A percentile compares a stretch with the other conserved stretches of the same genome.
phyloP scores from a whole-genome alignment of 2,888 invertebrate species.

The Apeira syringaria region DNA sequence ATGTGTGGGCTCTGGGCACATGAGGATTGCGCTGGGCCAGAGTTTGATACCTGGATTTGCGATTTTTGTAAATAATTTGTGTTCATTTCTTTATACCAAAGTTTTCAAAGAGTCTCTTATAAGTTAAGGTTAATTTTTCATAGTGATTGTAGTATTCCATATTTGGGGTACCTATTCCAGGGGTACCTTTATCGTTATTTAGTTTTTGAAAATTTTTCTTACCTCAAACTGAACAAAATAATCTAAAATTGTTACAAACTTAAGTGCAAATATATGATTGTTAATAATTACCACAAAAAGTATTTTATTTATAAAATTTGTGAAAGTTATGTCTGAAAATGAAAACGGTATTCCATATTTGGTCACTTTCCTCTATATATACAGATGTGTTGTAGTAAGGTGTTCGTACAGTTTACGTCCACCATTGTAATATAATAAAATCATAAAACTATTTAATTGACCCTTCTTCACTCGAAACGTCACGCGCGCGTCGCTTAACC shows the following conservation, averaged over 20 bases:
- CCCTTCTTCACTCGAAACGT: too few relatives aligned
- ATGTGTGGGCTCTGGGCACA: conserved; percentile 28
- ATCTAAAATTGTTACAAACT: conserved; percentile 5
- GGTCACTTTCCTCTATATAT: conserved; percentile 4
- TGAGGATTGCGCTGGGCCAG: conserved; percentile 27
- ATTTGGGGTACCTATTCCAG: conserved; percentile 19
- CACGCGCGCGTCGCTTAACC: too few relatives aligned
- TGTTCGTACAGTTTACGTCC: too few relatives aligned
- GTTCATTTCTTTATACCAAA: not conserved
- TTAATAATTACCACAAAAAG: conserved; percentile 1
- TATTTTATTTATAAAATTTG: conserved; percentile 1
- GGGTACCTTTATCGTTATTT: conserved; percentile 5
- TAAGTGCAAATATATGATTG: conserved; percentile 10
- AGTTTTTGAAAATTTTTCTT: conserved; percentile 1
- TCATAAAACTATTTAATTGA: too few relatives aligned
- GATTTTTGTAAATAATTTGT: conserved; percentile 15
- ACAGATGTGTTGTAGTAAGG: too few relatives aligned
- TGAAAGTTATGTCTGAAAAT: not conserved
- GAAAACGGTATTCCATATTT: conserved; percentile 3
- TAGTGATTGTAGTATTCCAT: conserved; percentile 8
- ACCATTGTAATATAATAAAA: too few relatives aligned
- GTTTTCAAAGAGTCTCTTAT: conserved; percentile 12
- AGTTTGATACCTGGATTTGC: conserved; percentile 23
- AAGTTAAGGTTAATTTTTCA: conserved; percentile 13
- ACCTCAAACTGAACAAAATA: not conserved